Evolutionary conservation across 2,888 invertebrate genomes (phyloP).

Genomic region (Lasioglossum morio): DNA sequence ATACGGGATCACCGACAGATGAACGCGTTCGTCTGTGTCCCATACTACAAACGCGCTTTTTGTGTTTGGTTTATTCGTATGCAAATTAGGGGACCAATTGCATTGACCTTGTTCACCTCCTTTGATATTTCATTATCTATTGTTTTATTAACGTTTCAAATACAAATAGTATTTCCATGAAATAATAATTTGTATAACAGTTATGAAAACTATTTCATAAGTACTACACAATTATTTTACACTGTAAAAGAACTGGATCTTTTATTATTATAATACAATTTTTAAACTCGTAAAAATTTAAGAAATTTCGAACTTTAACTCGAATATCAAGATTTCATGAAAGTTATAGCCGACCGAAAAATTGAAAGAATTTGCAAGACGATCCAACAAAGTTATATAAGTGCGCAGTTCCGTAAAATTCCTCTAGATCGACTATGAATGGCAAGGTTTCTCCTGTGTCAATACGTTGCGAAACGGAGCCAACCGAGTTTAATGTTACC

Average conservation of each 20-base stretch:
- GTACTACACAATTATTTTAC: background rate
- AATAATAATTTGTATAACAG: background rate
- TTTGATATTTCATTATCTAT: background rate
- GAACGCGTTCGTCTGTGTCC: background rate
- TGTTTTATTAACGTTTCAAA: background rate
- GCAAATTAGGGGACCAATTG: background rate
- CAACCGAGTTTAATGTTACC: conserved; percentile 62
- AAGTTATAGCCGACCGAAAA: background rate
- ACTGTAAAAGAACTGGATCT: background rate
- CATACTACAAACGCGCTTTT: background rate
- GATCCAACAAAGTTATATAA: background rate
- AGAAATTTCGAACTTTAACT: too few relatives aligned
- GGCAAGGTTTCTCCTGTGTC: conserved; percentile 58
- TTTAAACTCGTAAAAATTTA: background rate
- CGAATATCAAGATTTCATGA: background rate
- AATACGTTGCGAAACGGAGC: conserved; percentile 51
- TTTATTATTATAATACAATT: too few relatives aligned
- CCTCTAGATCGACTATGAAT: conserved; percentile 15
- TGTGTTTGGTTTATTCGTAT: background rate
- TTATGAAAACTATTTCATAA: background rate
- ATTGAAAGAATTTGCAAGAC: background rate
- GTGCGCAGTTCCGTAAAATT: conserved; percentile 19
- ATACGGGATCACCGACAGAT: conserved; percentile 15
- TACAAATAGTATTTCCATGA: background rate
- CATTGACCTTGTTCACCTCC: background rate